Evolutionary conservation across 2,888 invertebrate genomes (phyloP), one percentile per base, ranked within the genome.

Genomic region (Lapara coniferarum): DNA sequence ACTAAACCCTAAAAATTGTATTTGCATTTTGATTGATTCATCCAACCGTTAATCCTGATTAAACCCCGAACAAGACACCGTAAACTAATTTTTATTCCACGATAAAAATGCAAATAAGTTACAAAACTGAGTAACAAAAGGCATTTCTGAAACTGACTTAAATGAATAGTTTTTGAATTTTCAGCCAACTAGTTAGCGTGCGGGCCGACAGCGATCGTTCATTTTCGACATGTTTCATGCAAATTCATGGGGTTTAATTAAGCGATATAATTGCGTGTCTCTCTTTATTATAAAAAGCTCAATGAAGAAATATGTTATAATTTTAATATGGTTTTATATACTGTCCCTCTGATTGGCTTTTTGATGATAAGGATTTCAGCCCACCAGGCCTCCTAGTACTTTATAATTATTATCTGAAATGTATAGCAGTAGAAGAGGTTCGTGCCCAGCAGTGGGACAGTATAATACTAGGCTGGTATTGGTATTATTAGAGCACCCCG

Each of bases 141-240:
- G 19, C 49, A 63, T 14, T 46, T 44, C 59, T 46, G 30, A 14
- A 57, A 68, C 52, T 68, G 25, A 59, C 49, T 52, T 63, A 63
- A 68, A 68, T 37, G 58, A 68, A 68, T 68, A 68, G 59, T 49
- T 25, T 56, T 67, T 49, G 44, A 51, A 63, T 53, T 69, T 69
- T 69, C 63, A 63, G 59, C 44, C 44, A 44, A 59, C 52, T 44
- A 49, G 68, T 63, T 69, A 49, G 53, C 68, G 59, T 63, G 68
- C 68, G 16, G 25, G 57, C 51, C 55, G n/a, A 10, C 59, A 10
- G 10, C 49, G 13, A 46, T 63, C 63, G 19, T 63, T 63, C 63
- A 63, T 49, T 63, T 49, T 49, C 19, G 63, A 49, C 63, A 46
- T 63, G 49, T 19, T 49, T 63, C 63, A 63, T 63, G 63, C 63